Conservation (phyloP, 1,140 invertebrate genomes). For the Drosophila grimshawi region DNA sequence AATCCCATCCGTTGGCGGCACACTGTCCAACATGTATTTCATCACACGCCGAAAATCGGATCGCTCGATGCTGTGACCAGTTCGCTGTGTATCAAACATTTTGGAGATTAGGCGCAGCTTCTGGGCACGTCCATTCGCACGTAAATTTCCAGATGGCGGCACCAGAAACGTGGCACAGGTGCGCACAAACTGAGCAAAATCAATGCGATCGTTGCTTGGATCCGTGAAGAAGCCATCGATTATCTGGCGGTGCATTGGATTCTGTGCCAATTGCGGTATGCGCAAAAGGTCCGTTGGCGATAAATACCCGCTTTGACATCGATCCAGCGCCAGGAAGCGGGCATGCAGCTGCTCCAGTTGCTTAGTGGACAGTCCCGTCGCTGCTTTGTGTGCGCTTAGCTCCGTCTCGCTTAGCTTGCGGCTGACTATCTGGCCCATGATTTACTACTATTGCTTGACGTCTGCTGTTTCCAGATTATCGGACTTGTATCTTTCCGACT, state of each 20-base stretch:
- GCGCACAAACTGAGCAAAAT: slow-evolving; percentile 51
- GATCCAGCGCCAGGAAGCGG: slow-evolving; percentile 55
- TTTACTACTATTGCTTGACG: too few species aligned
- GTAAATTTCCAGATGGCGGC: slow-evolving; percentile 18
- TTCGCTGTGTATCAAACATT: slow-evolving; percentile 47
- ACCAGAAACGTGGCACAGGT: slow-evolving; percentile 48
- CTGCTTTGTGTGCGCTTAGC: slow-evolving; percentile 24
- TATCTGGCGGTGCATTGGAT: slow-evolving; percentile 57
- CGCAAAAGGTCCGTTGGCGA: slow-evolving; percentile 65
- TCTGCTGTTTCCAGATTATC: not conserved
- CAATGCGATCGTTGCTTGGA: slow-evolving; percentile 22
- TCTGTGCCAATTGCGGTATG: slow-evolving; percentile 54
- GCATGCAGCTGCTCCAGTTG: slow-evolving; percentile 50
- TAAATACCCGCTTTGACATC: slow-evolving; percentile 48
- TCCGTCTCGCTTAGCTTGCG: slow-evolving; percentile 32
- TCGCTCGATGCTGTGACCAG: slow-evolving; percentile 32
- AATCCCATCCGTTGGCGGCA: not conserved
- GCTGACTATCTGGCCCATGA: slow-evolving; percentile 29
- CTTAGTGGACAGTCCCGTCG: slow-evolving; percentile 17
- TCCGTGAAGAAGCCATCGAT: slow-evolving; percentile 59
- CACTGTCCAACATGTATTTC: slow-evolving; percentile 12
- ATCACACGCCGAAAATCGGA: slow-evolving; percentile 45
- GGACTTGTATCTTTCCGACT: not conserved
- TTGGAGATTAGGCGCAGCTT: slow-evolving; percentile 49
- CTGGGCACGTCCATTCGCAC: slow-evolving; percentile 14